A percentile compares a stretch with the other conserved stretches of the same genome.
phyloP scores from a whole-genome alignment of 2,797 vertebrate species.

The Pelochelys cantorii region DNA sequence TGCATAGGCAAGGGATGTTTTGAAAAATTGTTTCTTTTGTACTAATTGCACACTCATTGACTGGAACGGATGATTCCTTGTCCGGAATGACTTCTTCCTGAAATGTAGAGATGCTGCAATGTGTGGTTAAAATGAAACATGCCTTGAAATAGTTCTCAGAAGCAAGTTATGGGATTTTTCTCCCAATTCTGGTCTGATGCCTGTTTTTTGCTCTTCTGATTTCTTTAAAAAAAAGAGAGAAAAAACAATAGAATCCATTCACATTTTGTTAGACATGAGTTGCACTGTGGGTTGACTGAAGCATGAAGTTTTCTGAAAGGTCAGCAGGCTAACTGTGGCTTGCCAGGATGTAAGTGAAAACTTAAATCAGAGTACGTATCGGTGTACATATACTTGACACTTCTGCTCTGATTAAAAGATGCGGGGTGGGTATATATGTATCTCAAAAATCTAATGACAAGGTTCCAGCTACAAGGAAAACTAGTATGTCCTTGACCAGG shows the following conservation, averaged over 20 bases:
- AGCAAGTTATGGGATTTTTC: slow-evolving; percentile 28
- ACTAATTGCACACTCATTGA: background rate
- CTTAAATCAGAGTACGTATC: background rate
- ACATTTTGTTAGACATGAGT: background rate
- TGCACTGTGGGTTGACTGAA: background rate
- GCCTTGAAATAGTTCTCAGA: slow-evolving; percentile 56
- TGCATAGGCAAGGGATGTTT: slow-evolving; percentile 34
- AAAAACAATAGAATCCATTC: fast-evolving
- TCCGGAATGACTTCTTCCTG: slow-evolving; percentile 39
- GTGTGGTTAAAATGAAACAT: slow-evolving; percentile 58
- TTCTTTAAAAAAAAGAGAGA: background rate
- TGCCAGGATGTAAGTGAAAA: fast-evolving
- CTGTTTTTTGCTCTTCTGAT: slow-evolving; percentile 28
- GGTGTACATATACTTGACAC: fast-evolving
- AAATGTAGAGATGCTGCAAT: slow-evolving; percentile 39
- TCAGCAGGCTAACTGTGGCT: fast-evolving
- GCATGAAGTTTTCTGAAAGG: background rate
- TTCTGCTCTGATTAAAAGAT: background rate
- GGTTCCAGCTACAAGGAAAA: background rate
- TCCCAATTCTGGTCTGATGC: slow-evolving; percentile 6
- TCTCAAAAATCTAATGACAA: background rate
- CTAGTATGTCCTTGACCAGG: background rate
- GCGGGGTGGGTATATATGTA: background rate
- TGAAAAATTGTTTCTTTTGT: slow-evolving; percentile 60
- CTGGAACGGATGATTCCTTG: slow-evolving; percentile 33